Percentiles rank a stretch among this genome's conserved stretches.
phyloP scores from a whole-genome alignment of 2,888 invertebrate species.

The Melanostoma scalare region DNA sequence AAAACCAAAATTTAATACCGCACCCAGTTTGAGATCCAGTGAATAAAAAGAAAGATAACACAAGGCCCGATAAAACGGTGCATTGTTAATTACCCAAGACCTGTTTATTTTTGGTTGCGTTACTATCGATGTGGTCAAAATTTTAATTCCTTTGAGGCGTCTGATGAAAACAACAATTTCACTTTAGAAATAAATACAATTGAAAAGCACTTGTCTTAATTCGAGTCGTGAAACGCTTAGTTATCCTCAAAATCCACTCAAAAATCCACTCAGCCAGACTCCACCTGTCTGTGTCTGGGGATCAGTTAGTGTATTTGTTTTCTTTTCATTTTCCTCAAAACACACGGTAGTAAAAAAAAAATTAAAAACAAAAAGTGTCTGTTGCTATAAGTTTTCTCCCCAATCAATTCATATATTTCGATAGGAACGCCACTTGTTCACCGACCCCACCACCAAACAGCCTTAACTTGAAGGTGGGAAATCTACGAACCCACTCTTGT shows the following conservation, averaged over 20 bases:
- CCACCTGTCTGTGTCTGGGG: conserved; percentile 37
- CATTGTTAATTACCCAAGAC: conserved; percentile 14
- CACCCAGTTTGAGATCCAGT: conserved; percentile 18
- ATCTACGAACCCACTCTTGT: conserved; percentile 34
- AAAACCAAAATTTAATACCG: not conserved
- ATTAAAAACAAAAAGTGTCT: conserved; percentile 12
- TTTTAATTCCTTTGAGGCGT: conserved; percentile 10
- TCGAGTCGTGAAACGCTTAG: not conserved
- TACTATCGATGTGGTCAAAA: conserved; percentile 10
- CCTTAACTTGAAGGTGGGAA: conserved; percentile 49
- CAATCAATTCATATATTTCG: not conserved
- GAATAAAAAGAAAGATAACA: conserved; percentile 3
- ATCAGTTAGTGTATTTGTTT: not conserved
- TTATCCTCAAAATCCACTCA: conserved; percentile 11
- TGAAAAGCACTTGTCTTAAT: conserved; percentile 10
- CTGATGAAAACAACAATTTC: conserved; percentile 8
- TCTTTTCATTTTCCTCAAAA: conserved; percentile 26
- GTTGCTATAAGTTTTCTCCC: not conserved
- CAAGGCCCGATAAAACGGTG: conserved; percentile 10
- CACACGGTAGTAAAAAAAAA: conserved; percentile 6
- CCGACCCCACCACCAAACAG: conserved; percentile 26
- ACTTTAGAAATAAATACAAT: not conserved
- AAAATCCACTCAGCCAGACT: conserved; percentile 29
- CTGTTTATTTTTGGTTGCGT: not conserved
- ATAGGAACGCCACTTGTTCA: conserved; percentile 9